Conservation (phyloP, 2,888 invertebrate genomes). For the Mythimna loreyi region DNA sequence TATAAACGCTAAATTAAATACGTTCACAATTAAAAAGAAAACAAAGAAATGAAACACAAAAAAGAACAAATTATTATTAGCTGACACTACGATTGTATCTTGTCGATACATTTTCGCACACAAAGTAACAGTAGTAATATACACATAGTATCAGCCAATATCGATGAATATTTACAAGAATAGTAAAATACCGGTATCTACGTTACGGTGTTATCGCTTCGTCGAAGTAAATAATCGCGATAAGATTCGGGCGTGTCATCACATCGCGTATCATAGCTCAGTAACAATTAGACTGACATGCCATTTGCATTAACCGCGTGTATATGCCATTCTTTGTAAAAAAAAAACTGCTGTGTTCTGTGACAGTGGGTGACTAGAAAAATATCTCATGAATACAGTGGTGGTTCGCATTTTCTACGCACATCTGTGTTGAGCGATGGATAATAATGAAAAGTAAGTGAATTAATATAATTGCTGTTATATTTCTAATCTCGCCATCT, state of each 20-base stretch:
- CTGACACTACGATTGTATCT: background rate
- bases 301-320: slow-evolving; percentile 26
- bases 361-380: slow-evolving; percentile 12
- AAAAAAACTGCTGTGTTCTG: background rate
- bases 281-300: slow-evolving; percentile 39
- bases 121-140: slow-evolving; percentile 32
- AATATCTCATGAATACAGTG: slow-evolving; percentile 12
- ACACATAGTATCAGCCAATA: slow-evolving; percentile 10
- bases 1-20: no score
- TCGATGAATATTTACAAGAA: slow-evolving; percentile 36
- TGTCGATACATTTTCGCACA: background rate
- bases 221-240: slow-evolving; percentile 57
- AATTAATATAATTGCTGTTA: background rate
- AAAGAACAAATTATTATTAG: background rate
- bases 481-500: background rate
- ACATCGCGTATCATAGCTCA: slow-evolving; percentile 30
- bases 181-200: slow-evolving; percentile 27
- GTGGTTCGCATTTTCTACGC: background rate
- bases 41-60: no score
- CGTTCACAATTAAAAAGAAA: no score
- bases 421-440: slow-evolving; percentile 40
- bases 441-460: slow-evolving; percentile 62
- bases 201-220: slow-evolving; percentile 49
- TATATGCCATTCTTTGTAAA: background rate
- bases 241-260: slow-evolving; percentile 61